Evolutionary conservation across 2,888 invertebrate genomes (phyloP).

Genomic region (Sphaeridia pumilis): DNA sequence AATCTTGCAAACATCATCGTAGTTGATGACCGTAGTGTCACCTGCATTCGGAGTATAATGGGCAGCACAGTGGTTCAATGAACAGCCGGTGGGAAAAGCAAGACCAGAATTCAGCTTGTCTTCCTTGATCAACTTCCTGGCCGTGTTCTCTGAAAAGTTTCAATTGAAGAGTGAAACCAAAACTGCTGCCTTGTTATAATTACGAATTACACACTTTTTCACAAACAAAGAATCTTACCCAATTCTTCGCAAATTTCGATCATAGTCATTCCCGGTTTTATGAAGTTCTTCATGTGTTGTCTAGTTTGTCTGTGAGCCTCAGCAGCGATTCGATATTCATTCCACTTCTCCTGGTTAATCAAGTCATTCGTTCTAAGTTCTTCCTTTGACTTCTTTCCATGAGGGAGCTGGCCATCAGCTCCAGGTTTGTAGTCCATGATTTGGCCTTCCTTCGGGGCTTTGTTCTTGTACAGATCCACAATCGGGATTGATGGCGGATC

Average conservation of each 20-base stretch:
- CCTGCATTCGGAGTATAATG: constrained; percentile 99
- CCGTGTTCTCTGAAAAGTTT: constrained; percentile 59
- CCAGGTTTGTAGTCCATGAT: constrained; percentile 39
- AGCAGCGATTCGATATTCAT: constrained; percentile 88
- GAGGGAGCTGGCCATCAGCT: constrained; percentile 51
- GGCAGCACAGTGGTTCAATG: constrained; percentile 90
- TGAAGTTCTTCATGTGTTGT: constrained; percentile 80
- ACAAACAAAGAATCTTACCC: constrained; percentile 2
- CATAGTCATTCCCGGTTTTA: constrained; percentile 99
- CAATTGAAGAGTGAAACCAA: background rate
- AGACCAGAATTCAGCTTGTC: constrained; percentile 87
- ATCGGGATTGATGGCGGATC: constrained; percentile 81
- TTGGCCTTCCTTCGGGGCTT: constrained; percentile 11
- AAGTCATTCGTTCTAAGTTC: constrained; percentile 76
- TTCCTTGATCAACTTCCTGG: constrained; percentile 83
- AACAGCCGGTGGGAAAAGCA: constrained; percentile 96
- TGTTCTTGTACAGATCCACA: constrained; percentile 54
- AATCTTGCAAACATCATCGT: constrained; percentile 97
- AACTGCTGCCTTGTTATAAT: background rate
- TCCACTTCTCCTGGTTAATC: constrained; percentile 83
- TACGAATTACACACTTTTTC: background rate
- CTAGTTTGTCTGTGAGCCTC: constrained; percentile 96
- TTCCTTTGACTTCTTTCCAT: constrained; percentile 51
- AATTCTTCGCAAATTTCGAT: constrained; percentile 95
- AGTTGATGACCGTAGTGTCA: constrained; percentile 82